Percentiles rank a stretch among this genome's conserved stretches.
Evolutionary conservation across 2,888 invertebrate genomes (phyloP).

Genomic region (Dermolepida albohirtum): DNA sequence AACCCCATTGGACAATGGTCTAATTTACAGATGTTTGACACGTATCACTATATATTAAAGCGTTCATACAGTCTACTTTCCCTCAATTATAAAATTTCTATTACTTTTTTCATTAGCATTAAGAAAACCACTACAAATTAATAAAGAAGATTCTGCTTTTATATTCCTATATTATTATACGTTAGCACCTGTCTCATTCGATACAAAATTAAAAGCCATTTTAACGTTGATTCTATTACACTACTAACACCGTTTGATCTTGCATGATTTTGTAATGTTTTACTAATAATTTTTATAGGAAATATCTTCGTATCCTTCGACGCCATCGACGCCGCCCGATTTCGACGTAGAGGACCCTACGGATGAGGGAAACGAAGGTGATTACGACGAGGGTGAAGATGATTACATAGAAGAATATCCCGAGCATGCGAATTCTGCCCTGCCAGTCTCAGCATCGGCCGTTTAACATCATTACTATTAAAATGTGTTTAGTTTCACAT

Average conservation of each 20-base stretch:
- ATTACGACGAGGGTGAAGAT: constrained; percentile 69
- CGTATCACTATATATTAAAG: too few species aligned
- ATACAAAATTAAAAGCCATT: too few species aligned
- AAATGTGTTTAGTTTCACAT: constrained; percentile 42
- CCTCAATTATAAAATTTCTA: too few species aligned
- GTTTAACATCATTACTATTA: constrained; percentile 57
- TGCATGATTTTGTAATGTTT: constrained; percentile 44
- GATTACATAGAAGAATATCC: constrained; percentile 74
- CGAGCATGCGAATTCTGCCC: constrained; percentile 64
- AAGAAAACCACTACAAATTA: too few species aligned
- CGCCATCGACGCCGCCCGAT: constrained; percentile 62
- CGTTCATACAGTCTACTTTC: too few species aligned
- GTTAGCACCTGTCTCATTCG: too few species aligned
- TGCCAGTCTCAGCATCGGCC: constrained; percentile 59
- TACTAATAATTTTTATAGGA: constrained; percentile 44
- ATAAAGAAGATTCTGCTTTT: too few species aligned
- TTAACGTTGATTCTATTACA: too few species aligned
- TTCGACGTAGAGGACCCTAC: constrained; percentile 68
- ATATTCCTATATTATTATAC: too few species aligned
- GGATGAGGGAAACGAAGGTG: constrained; percentile 57
- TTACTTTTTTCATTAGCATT: too few species aligned
- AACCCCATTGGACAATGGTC: too few species aligned
- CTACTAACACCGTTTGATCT: constrained; percentile 3
- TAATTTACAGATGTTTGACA: too few species aligned
- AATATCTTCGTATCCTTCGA: constrained; percentile 53